Evolutionary conservation across 2,797 vertebrate genomes (phyloP), one percentile per base, ranked within the genome.

Genomic region (Alauda arvensis): DNA sequence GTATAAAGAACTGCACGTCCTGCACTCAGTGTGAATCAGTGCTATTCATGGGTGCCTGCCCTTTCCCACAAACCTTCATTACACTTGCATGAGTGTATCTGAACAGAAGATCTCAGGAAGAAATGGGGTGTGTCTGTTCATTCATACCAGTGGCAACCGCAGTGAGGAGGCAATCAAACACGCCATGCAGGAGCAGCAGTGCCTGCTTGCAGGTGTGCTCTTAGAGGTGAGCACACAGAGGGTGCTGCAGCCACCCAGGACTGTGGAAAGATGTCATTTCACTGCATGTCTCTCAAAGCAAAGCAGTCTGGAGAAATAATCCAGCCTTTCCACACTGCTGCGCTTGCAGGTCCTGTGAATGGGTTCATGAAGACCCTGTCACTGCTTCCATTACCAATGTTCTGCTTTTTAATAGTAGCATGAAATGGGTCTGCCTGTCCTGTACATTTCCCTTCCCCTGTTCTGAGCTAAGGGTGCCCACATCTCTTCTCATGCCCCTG

Each of bases 51-150:
- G 31, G 29, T 74, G 62, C 55, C 80, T 68, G 49, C 48, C 87
- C 91, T 85, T 91, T 83, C 85, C 66, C 76, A 85, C 77, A 87
- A 88, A 77, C 45, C 39, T 77, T 92, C 83, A 56, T 90, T 84
- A 77, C 34, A 20, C 57, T 90, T 85, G 31, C 39, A 75, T 39
- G 33, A 79, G 21, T 43, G 29, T 66, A 53, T 59, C 63, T 83
- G 75, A 77, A 62, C 70, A 81, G 69, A 81, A 61, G n/a, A 91
- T 93, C 80, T 84, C 48, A 55, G 77, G 80, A 92, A 86, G 72
- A 57, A 92, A 15, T 0, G 2, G 31, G 79, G 45, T 69, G 89
- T 83, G 76, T 60, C 37, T 33, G 8, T 67, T 61, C 84, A 72
- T 81, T 92, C 87, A 65, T 31, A 45, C n/a, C 51, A 46, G 40